Evolutionary conservation across 1,140 invertebrate genomes (phyloP).

Genomic region (Oscheius sp.): DNA sequence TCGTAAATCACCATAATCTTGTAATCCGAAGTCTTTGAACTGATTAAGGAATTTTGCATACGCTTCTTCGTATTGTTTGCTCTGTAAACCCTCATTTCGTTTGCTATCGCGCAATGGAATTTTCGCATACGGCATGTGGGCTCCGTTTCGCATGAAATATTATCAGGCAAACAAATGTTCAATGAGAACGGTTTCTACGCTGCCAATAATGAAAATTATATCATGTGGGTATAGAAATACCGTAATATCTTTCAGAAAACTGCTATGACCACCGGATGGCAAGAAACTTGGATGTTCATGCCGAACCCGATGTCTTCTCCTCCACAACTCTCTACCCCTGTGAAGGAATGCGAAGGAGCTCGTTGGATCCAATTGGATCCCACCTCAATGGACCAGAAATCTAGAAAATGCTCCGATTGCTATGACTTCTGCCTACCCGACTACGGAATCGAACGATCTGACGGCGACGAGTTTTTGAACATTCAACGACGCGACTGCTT

Average conservation of each 20-base stretch:
- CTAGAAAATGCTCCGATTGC: slow-evolving; percentile 52
- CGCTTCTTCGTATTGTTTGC: too few species aligned
- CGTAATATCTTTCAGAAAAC: slow-evolving; percentile 37
- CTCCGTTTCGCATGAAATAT: too few species aligned
- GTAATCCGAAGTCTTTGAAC: too few species aligned
- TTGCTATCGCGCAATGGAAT: too few species aligned
- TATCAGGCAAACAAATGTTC: too few species aligned
- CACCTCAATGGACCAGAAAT: slow-evolving; percentile 13
- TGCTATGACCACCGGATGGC: slow-evolving; percentile 48
- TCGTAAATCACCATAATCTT: too few species aligned
- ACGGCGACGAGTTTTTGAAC: slow-evolving; percentile 41
- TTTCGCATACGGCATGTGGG: too few species aligned
- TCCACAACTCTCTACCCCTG: slow-evolving; percentile 45
- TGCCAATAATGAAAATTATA: too few species aligned
- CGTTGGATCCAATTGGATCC: slow-evolving; percentile 49
- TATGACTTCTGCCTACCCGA: slow-evolving; percentile 59
- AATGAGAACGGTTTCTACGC: too few species aligned
- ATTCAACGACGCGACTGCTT: slow-evolving; percentile 55
- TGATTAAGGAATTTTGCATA: too few species aligned
- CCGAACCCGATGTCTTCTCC: slow-evolving; percentile 40
- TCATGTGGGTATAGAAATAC: too few species aligned
- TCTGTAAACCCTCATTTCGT: too few species aligned
- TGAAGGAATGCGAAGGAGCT: slow-evolving; percentile 53
- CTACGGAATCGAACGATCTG: slow-evolving; percentile 52
- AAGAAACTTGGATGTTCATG: slow-evolving; percentile 53